phyloP scores from a whole-genome alignment of 2,113 vertebrate genomes.

The Otis tarda region DNA sequence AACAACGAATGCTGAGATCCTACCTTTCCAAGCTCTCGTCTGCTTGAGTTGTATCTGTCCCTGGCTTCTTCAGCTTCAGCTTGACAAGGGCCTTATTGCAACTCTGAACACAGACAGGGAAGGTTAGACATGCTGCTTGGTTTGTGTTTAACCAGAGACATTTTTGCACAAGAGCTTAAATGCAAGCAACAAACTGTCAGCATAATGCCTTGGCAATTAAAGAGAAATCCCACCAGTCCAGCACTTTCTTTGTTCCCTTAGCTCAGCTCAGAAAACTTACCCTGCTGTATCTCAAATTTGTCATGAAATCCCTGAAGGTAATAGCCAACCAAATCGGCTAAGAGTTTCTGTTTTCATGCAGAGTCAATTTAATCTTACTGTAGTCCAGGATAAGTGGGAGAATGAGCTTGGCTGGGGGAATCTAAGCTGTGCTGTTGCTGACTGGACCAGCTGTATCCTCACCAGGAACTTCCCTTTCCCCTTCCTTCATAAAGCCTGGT shows the following conservation, averaged over 20 bases:
- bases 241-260: not conserved
- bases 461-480: not conserved
- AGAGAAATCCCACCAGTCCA: not conserved
- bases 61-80: constrained; percentile 67
- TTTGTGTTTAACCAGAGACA: not conserved
- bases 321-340: not conserved
- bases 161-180: not conserved
- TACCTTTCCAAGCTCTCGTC: not conserved
- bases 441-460: not conserved
- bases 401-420: not conserved
- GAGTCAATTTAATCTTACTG: not conserved
- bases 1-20: not conserved
- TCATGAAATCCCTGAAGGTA: not conserved
- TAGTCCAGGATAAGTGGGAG: not conserved
- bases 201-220: not conserved
- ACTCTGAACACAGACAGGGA: constrained; percentile 32
- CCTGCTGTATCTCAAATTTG: not conserved
- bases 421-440: not conserved
- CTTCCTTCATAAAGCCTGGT: not conserved
- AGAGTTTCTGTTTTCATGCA: not conserved
- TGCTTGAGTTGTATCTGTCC: not conserved
- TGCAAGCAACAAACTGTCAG: not conserved
- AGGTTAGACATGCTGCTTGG: not conserved
- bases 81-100: constrained; percentile 60
- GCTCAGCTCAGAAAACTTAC: not conserved